phyloP scores from a whole-genome alignment of 2,888 invertebrate genomes.

The Dolichopus griseipennis region DNA sequence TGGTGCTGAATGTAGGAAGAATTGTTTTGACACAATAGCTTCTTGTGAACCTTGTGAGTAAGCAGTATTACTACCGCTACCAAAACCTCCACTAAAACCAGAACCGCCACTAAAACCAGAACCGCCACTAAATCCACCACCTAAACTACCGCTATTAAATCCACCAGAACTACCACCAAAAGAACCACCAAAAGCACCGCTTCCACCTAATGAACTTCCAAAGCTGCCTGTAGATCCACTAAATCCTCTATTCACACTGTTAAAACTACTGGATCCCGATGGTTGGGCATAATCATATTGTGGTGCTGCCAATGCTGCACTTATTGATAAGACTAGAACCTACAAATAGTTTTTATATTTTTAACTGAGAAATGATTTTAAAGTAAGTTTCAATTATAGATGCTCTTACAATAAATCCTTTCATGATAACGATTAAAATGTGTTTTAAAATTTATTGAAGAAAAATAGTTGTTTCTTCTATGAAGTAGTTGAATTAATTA shows the following conservation, averaged over 20 bases:
- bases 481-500: no score
- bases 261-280: not conserved
- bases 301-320: not conserved
- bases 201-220: not conserved
- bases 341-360: not conserved
- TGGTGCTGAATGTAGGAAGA: constrained; percentile 42
- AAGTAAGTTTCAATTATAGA: no score
- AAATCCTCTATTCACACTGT: not conserved
- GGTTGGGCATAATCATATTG: constrained; percentile 8
- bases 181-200: not conserved
- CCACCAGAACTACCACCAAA: constrained; percentile 19
- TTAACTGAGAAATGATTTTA: no score
- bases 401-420: no score
- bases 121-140: constrained; percentile 19
- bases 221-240: not conserved
- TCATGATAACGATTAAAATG: no score
- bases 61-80: constrained; percentile 11
- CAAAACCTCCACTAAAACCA: constrained; percentile 15
- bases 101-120: constrained; percentile 17
- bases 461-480: no score
- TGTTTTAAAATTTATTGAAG: no score
- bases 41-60: constrained; percentile 13
- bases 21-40: constrained; percentile 36
- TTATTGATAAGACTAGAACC: not conserved
- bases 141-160: constrained; percentile 17